Conservation (phyloP, 2,888 invertebrate species). For the Drosophila meridiana region DNA sequence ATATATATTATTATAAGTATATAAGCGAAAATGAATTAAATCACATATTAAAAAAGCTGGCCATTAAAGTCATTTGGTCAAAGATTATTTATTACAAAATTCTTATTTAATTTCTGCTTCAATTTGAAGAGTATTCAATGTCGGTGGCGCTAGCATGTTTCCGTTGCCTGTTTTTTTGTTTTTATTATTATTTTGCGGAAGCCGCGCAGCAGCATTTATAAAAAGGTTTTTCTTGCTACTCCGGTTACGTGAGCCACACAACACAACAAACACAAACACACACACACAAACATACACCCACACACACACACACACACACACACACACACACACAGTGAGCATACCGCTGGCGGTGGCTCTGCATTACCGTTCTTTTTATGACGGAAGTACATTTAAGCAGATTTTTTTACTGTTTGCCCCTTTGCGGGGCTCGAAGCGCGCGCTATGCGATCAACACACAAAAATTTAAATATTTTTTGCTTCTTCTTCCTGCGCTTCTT, state of each 20-base stretch:
- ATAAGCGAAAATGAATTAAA: neutral
- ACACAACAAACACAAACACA: conserved; percentile 22
- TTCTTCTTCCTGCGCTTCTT: conserved; percentile 24
- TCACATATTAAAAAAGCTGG: neutral
- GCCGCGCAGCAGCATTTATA: conserved; percentile 67
- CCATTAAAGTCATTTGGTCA: neutral
- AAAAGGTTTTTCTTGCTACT: conserved; percentile 77
- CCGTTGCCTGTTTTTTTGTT: conserved; percentile 56
- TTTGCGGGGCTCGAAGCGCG: conserved; percentile 24
- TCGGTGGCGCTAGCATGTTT: conserved; percentile 17
- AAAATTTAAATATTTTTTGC: conserved; percentile 69
- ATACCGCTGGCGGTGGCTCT: conserved; percentile 36
- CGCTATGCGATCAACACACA: conserved; percentile 45
- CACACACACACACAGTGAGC: neutral
- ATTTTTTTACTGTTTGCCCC: conserved; percentile 61
- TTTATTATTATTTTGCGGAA: conserved; percentile 77
- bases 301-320: conserved; percentile 22
- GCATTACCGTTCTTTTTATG: conserved; percentile 78
- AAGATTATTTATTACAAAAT: neutral
- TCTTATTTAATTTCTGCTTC: conserved; percentile 14
- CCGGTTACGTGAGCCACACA: conserved; percentile 62
- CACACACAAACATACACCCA: conserved; percentile 14
- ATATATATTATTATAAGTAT: neutral
- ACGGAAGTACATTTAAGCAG: conserved; percentile 79
- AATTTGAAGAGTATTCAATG: conserved; percentile 53